Percentiles rank a stretch among this genome's conserved stretches.
phyloP scores from a whole-genome alignment of 2,888 invertebrate genomes.

The Caenorhabditis japonica region DNA sequence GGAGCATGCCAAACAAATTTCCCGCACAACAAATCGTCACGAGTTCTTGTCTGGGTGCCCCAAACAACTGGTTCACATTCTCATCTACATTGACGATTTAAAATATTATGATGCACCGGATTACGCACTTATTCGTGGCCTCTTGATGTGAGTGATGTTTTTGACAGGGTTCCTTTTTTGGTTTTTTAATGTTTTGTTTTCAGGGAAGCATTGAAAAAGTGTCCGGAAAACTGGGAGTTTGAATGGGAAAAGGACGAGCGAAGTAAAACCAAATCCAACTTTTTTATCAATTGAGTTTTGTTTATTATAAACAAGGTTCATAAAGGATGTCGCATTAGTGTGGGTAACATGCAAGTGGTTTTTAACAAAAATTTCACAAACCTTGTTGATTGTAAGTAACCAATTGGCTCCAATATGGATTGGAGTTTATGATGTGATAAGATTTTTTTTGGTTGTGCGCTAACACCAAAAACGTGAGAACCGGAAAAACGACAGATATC shows the following conservation, averaged over 20 bases:
- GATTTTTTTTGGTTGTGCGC: no score
- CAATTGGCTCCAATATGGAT: not conserved
- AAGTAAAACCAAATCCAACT: no score
- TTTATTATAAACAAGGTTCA: not conserved
- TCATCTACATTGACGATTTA: constrained; percentile 53
- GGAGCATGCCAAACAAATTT: constrained; percentile 43
- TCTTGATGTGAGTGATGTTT: constrained; percentile 34
- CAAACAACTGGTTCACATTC: constrained; percentile 61
- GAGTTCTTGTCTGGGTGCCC: constrained; percentile 69
- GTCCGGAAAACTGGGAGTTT: constrained; percentile 1
- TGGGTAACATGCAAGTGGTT: no score
- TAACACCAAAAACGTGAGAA: no score
- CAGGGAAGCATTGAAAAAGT: constrained; percentile 16
- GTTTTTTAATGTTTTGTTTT: not conserved
- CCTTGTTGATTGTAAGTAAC: not conserved
- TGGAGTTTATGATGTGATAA: not conserved
- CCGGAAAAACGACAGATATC: no score
- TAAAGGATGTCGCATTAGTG: no score
- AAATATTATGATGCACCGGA: constrained; percentile 68
- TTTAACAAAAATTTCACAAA: no score
- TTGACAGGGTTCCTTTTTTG: not conserved
- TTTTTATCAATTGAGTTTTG: no score
- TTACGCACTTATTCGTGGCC: constrained; percentile 59
- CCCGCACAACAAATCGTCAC: constrained; percentile 37
- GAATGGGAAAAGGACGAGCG: constrained; percentile 39